Evolutionary conservation across 2,797 vertebrate genomes (phyloP), one percentile per base, ranked within the genome.

Genomic region (Pteropus rufus): DNA sequence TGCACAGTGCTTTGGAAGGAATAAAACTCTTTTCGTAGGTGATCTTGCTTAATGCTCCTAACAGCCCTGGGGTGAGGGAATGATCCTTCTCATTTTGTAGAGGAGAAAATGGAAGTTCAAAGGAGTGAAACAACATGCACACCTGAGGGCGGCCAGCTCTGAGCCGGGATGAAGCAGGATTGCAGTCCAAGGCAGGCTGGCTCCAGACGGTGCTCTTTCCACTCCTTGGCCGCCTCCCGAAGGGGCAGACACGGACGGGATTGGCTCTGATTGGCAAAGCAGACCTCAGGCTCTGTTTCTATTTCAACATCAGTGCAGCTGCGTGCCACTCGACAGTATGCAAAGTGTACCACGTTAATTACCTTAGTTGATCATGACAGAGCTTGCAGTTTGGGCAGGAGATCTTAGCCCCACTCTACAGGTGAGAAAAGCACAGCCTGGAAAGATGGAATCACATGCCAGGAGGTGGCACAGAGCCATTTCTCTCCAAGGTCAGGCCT

Each of bases 71-170:
- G 91, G 46, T 21, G 19, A 70, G 60, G 41, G 64, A 77, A 77
- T 93, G 49, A 16, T 60, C 79, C 36, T 56, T 92, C 36, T 77
- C 46, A n/a, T 95, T 89, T 91, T 89, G 73, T 60, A 76, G 87
- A 79, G 2, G 26, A 93, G 54, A 80, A 85, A 75, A 67, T 34
- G 58, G 19, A 83, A 91, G 89, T 96, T 97, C 89, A 96, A 97
- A 97, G 95, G 31, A 67, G 21, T 1, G 2, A 34, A 56, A 34
- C 2, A 0, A 16, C 4, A 2, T 18, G n/a, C 0, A 6, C 2
- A n/a, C 81, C 86, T 1, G 6, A 39, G 64, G 92, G 69, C 70
- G 7, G 56, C 31, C 49, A 11, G 23, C 76, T 81, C 94, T 19
- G 46, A 89, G 65, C 24, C 26, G 24, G 76, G 26, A 21, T 0